Evolutionary conservation across 2,797 vertebrate genomes (phyloP), one percentile per base, ranked within the genome.

Genomic region (Coccyzus lansbergi): DNA sequence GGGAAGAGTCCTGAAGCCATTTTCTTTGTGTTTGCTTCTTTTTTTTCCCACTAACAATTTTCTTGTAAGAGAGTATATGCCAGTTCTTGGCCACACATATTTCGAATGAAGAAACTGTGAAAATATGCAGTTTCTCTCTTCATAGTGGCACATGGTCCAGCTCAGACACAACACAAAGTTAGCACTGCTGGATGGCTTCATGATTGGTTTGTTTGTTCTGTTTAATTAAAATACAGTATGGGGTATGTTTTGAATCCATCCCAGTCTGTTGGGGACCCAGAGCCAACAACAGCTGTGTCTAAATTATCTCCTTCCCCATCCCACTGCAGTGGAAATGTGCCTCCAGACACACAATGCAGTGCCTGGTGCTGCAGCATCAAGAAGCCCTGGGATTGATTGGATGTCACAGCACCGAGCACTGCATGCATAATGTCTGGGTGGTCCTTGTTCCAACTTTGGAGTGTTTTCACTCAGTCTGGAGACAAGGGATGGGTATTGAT

Each of bases 191-290:
- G 87, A 72, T 72, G 65, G 55, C 28, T 76, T 42, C 0, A 4
- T 28, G 88, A 91, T 77, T 34, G 64, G 44, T 93, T 95, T 84
- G 53, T 80, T 88, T 84, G 58, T 68, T 95, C 63, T 60, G 33
- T 84, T 95, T 93, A 95, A 95, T 92, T 94, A 93, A 94, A 95
- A 91, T 92, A 90, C 80, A 90, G 83, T 88, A 86, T 88, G 93
- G 74, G 72, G 79, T 83, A 94, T 4, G 15, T 42, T 77, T 78
- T 82, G 85, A 92, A 94, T 36, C 31, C 79, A 69, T 34, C 26
- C 58, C 79, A 90, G 71, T 69, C 64, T 92, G 78, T 53, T 70
- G 49, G 55, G 38, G 40, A 92, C n/a, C 69, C 21, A 19, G 60
- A 91, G 84, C 84, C 84, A 95, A 46, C 10, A 65, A 34, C 4